phyloP scores from a whole-genome alignment of 1,140 invertebrate genomes.

The Bilobella aurantiaca region DNA sequence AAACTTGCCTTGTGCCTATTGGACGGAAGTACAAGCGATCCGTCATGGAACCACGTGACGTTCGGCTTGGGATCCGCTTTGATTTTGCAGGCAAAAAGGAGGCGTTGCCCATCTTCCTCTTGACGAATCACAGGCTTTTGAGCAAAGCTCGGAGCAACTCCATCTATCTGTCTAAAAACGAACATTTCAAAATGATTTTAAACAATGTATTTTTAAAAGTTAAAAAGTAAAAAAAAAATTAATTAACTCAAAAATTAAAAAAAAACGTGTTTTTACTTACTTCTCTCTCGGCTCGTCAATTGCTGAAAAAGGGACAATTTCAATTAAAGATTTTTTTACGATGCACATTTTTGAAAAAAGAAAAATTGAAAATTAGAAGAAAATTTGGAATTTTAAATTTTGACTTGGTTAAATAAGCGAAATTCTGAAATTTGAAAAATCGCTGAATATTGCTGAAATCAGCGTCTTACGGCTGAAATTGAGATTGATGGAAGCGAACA shows the following conservation, averaged over 20 bases:
- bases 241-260: slow-evolving; percentile 13
- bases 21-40: slow-evolving; percentile 60
- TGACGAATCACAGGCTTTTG: slow-evolving; percentile 94
- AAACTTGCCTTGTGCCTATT: slow-evolving; percentile 65
- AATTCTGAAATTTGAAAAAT: no score
- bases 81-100: slow-evolving; percentile 91
- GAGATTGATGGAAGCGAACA: slow-evolving; percentile 93
- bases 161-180: slow-evolving; percentile 77
- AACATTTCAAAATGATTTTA: neutral
- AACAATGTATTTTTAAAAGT: neutral
- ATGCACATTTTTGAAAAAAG: no score
- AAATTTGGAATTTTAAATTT: no score
- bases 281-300: slow-evolving; percentile 71
- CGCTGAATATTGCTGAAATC: neutral
- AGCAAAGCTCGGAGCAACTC: slow-evolving; percentile 90
- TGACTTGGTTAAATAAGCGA: neutral
- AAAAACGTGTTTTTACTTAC: no score
- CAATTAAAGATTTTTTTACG: no score
- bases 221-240: neutral
- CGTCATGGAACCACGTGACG: slow-evolving; percentile 86
- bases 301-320: slow-evolving; percentile 60
- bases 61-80: slow-evolving; percentile 83
- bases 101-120: slow-evolving; percentile 88
- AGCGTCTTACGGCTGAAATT: slow-evolving; percentile 91
- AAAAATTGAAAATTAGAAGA: no score